Percentiles rank a stretch among this genome's conserved stretches.
Evolutionary conservation across 2,797 vertebrate species (phyloP).

Genomic region (Okamejei kenojei): DNA sequence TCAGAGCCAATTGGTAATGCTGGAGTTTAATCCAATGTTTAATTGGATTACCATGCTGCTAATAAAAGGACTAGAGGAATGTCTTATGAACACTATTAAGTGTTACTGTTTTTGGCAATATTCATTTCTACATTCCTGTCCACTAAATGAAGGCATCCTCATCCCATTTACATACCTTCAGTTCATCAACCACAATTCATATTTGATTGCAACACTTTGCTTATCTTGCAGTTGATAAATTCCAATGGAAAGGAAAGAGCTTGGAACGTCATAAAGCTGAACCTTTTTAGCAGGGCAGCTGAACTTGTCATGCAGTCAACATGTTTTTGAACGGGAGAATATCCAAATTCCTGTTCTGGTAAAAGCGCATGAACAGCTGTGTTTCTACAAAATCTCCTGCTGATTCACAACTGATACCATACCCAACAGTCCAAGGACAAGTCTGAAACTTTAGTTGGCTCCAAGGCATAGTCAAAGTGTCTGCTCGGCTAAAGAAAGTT

Average conservation of each 20-base stretch:
- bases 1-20: background rate
- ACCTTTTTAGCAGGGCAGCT: constrained; percentile 24
- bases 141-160: background rate
- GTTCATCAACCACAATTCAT: constrained; percentile 3
- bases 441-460: background rate
- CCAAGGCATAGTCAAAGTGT: background rate
- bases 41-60: background rate
- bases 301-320: constrained; percentile 9
- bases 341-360: background rate
- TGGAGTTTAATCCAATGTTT: background rate
- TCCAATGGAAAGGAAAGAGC: constrained; percentile 3
- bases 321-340: background rate
- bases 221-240: constrained; percentile 5
- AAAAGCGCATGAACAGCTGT: background rate
- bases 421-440: background rate
- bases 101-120: background rate
- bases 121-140: background rate
- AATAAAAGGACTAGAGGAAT: background rate
- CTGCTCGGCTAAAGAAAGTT: background rate
- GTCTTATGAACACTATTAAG: background rate
- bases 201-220: constrained; percentile 19
- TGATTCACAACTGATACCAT: background rate
- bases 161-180: background rate
- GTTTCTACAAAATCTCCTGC: background rate
- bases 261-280: background rate